Percentiles rank a stretch among this genome's conserved stretches.
These are phyloP conservation scores for Actinostola sp. DNA, from an alignment of 92 coral and sea anemone species.

Conservation along the genomic window DNA sequence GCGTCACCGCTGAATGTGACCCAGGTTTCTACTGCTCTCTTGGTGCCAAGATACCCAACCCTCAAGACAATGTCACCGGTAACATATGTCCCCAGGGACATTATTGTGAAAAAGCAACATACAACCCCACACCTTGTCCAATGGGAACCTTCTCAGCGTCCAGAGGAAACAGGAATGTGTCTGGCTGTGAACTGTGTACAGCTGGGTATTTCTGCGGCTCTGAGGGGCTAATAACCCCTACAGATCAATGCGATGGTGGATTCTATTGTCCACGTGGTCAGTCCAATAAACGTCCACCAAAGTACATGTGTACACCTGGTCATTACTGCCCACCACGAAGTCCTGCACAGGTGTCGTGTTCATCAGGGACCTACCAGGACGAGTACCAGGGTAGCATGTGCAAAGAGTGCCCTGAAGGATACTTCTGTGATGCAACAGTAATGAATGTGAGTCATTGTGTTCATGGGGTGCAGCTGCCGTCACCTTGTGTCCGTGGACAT, in stretches of 20 bases:
- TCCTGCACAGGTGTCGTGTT: conserved; percentile 69
- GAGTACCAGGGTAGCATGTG: conserved; percentile 80
- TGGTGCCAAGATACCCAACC: conserved; percentile 85
- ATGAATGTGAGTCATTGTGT: conserved; percentile 84
- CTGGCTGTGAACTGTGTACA: conserved; percentile 77
- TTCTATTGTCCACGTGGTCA: conserved; percentile 92
- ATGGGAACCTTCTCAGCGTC: conserved; percentile 88
- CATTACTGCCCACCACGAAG: conserved; percentile 88
- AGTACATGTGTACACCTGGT: conserved; percentile 87
- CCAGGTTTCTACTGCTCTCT: conserved; percentile 83
- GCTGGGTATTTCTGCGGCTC: conserved; percentile 88
- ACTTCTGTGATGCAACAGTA: conserved; percentile 89
- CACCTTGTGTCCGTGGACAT: conserved; percentile 88
- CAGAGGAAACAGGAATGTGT: conserved; percentile 64
- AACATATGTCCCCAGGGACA: conserved; percentile 85
- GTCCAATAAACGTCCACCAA: conserved; percentile 74
- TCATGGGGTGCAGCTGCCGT: conserved; percentile 93
- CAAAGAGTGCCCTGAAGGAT: conserved; percentile 91
- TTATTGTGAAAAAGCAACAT: conserved; percentile 83
- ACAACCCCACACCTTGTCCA: conserved; percentile 88
- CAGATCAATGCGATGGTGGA: conserved; percentile 88
- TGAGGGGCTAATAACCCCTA: conserved; percentile 76
- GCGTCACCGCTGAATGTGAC: conserved; percentile 88
- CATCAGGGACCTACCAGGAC: conserved; percentile 86
- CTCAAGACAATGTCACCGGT: conserved; percentile 87